Evolutionary conservation across 1,140 invertebrate species (phyloP).

Genomic region (Drosophila neocordata): DNA sequence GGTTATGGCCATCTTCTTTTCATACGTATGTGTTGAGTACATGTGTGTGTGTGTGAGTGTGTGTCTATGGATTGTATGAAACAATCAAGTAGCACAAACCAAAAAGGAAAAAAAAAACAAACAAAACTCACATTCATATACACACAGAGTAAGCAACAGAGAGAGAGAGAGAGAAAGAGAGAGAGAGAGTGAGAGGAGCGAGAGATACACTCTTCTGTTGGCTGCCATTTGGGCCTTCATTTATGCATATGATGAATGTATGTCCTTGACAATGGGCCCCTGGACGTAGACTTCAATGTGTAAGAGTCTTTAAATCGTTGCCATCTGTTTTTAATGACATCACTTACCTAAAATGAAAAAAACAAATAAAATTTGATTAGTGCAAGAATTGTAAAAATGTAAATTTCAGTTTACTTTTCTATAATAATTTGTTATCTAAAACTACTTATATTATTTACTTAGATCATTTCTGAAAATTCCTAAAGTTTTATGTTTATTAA

Average conservation of each 20-base stretch:
- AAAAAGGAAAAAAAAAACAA: neutral
- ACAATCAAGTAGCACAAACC: slow-evolving; percentile 10
- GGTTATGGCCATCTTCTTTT: slow-evolving; percentile 15
- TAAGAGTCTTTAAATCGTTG: slow-evolving; percentile 28
- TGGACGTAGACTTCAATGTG: slow-evolving; percentile 4
- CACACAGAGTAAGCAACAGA: neutral
- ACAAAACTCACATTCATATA: neutral
- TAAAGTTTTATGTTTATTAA: no score
- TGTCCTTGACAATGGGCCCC: slow-evolving; percentile 62
- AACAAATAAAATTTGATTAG: slow-evolving; percentile 1
- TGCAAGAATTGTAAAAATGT: neutral
- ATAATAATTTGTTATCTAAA: neutral
- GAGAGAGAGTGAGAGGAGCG: neutral
- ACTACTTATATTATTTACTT: no score
- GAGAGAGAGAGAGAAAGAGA: neutral
- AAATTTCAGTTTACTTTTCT: no score
- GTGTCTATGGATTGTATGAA: slow-evolving; percentile 1
- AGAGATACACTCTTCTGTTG: slow-evolving; percentile 1
- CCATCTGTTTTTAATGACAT: slow-evolving; percentile 17
- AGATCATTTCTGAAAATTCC: neutral
- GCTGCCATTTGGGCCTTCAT: slow-evolving; percentile 35
- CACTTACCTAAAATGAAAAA: slow-evolving; percentile 59
- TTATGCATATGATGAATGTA: slow-evolving; percentile 39
- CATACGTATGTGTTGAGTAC: neutral
- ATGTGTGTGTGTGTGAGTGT: neutral